Evolutionary conservation across 1,140 invertebrate species (phyloP).

Genomic region (Hesperophylax magnus): DNA sequence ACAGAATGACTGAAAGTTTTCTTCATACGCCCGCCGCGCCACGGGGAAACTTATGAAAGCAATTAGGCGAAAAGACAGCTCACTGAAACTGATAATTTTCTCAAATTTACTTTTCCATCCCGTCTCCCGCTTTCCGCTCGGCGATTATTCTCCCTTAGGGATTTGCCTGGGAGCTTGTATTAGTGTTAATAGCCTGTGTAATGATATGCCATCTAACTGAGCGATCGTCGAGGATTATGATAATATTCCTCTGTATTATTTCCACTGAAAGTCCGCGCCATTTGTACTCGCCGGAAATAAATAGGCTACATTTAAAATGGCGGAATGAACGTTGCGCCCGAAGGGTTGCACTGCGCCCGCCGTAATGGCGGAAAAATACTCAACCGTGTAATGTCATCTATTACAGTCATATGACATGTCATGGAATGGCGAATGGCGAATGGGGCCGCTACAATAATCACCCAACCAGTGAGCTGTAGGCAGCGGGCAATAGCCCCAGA

Average conservation of each 20-base stretch:
- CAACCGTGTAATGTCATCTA: neutral
- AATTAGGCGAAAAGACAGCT: conserved; percentile 55
- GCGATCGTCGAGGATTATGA: conserved; percentile 54
- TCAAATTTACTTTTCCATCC: conserved; percentile 55
- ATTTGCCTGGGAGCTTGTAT: conserved; percentile 44
- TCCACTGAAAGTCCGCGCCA: conserved; percentile 30
- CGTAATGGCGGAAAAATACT: neutral
- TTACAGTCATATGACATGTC: neutral
- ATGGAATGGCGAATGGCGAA: neutral
- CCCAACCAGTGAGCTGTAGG: neutral
- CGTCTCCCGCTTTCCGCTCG: conserved; percentile 38
- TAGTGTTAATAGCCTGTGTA: conserved; percentile 55
- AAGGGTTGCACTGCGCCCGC: neutral
- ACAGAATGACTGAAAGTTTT: conserved; percentile 52
- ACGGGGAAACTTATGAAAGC: conserved; percentile 56
- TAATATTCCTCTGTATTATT: conserved; percentile 54
- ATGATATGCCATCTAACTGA: conserved; percentile 54
- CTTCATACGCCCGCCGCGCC: conserved; percentile 48
- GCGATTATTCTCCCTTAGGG: conserved; percentile 49
- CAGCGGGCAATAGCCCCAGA: no score
- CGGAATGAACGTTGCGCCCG: conserved; percentile 15
- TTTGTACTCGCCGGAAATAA: conserved; percentile 46
- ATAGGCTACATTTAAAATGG: conserved; percentile 51
- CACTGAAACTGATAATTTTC: conserved; percentile 55
- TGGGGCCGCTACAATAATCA: neutral